Percentiles rank a stretch among this genome's conserved stretches.
These are phyloP conservation scores for Hydrozoanthus tunicans DNA, from an alignment of 64 coral and sea anemone genomes.

Conservation along the genomic window DNA sequence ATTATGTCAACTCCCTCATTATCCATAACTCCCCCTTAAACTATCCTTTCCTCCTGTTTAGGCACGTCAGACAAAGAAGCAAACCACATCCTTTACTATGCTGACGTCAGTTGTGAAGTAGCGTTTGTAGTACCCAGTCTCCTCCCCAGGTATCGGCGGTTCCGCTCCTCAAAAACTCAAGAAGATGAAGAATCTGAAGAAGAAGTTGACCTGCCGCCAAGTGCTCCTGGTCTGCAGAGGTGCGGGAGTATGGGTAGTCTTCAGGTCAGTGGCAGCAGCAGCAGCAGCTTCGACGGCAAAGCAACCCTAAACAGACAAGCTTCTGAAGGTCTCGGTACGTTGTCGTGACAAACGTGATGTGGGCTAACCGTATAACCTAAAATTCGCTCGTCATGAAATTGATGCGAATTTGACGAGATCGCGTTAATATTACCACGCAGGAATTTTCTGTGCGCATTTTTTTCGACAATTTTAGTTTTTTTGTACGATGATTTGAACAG, in stretches of 20 bases:
- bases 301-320: not conserved
- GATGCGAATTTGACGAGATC: no score
- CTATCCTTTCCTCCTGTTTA: not conserved
- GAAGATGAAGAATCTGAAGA: conserved; percentile 57
- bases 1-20: no score
- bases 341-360: no score
- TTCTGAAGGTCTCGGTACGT: conserved; percentile 47
- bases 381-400: no score
- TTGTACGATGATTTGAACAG: no score
- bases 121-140: conserved; percentile 90
- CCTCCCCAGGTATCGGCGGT: conserved; percentile 75
- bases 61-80: conserved; percentile 25
- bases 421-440: no score
- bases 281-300: conserved; percentile 47
- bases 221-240: conserved; percentile 38
- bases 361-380: no score
- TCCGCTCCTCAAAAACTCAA: conserved; percentile 47
- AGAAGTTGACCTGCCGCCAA: conserved; percentile 22
- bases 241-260: conserved; percentile 82
- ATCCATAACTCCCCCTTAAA: no score
- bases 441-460: no score
- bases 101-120: conserved; percentile 85
- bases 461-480: no score
- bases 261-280: conserved; percentile 57
- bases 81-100: conserved; percentile 93